These are phyloP conservation scores for Phymastichus coffea DNA, from an alignment of 1,140 invertebrate species.

Conservation along the genomic window DNA sequence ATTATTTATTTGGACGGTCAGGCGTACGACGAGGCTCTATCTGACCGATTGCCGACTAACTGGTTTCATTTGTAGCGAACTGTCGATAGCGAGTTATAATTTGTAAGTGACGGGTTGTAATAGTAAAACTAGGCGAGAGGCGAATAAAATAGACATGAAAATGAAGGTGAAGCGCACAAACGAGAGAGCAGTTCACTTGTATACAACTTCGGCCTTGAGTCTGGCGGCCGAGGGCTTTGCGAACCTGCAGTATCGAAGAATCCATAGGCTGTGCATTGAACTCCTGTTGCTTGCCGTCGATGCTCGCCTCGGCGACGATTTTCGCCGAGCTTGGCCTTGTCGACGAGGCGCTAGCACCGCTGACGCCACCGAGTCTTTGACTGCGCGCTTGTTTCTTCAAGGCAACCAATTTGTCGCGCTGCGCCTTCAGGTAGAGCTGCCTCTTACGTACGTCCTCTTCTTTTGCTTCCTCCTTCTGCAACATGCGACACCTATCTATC, in stretches of 20 bases:
- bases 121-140: too few species aligned
- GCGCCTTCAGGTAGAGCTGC: conserved; percentile 80
- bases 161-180: too few species aligned
- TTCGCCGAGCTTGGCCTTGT: conserved; percentile 52
- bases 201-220: conserved; percentile 79
- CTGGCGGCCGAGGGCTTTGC: conserved; percentile 79
- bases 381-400: conserved; percentile 84
- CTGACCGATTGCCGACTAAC: too few species aligned
- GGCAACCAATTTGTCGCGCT: conserved; percentile 85
- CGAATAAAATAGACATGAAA: too few species aligned
- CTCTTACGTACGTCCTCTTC: conserved; percentile 74
- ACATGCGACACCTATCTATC: too few species aligned
- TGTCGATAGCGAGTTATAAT: neutral
- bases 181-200: too few species aligned
- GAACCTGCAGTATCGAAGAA: conserved; percentile 69
- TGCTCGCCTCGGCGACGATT: conserved; percentile 47
- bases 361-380: conserved; percentile 61
- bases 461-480: conserved; percentile 45
- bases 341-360: neutral
- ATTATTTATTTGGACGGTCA: conserved; percentile 28
- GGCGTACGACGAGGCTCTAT: neutral
- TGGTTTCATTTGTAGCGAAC: conserved; percentile 15
- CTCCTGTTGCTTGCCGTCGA: conserved; percentile 47
- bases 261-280: conserved; percentile 47
- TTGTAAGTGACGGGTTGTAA: too few species aligned